phyloP scores from a whole-genome alignment of 2,113 vertebrate species.

The Eulemur macaco region DNA sequence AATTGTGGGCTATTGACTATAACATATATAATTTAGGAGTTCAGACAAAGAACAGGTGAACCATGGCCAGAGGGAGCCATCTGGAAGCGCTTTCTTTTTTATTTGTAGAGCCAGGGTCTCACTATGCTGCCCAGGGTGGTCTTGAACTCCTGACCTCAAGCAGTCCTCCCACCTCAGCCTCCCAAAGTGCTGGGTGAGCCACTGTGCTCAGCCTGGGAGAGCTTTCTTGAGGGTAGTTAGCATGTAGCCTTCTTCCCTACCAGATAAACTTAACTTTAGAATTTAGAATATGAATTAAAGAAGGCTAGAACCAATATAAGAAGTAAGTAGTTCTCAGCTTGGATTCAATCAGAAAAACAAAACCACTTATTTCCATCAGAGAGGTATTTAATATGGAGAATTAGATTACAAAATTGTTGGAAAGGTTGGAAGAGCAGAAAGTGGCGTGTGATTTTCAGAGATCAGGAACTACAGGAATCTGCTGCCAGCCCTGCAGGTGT shows the following conservation, averaged over 20 bases:
- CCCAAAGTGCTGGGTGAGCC: no score
- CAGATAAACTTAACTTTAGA: no score
- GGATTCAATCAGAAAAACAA: neutral
- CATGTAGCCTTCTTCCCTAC: neutral
- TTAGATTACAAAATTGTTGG: neutral
- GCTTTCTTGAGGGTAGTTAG: neutral
- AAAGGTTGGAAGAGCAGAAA: neutral
- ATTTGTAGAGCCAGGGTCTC: neutral
- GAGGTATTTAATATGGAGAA: neutral
- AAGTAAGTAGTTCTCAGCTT: neutral
- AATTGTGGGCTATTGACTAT: neutral
- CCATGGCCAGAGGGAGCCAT: neutral
- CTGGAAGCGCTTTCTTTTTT: neutral
- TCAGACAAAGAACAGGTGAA: neutral
- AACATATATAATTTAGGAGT: neutral
- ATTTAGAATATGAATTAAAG: neutral
- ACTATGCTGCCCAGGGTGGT: neutral
- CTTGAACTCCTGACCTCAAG: neutral
- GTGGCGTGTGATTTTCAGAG: neutral
- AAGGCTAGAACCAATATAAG: neutral
- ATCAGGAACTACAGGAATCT: neutral
- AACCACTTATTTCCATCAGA: neutral
- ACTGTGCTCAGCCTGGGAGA: neutral
- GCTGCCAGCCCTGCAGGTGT: neutral
- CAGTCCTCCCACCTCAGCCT: no score